Evolutionary conservation across 2,113 vertebrate genomes (phyloP).

Genomic region (Leptosomus discolor): DNA sequence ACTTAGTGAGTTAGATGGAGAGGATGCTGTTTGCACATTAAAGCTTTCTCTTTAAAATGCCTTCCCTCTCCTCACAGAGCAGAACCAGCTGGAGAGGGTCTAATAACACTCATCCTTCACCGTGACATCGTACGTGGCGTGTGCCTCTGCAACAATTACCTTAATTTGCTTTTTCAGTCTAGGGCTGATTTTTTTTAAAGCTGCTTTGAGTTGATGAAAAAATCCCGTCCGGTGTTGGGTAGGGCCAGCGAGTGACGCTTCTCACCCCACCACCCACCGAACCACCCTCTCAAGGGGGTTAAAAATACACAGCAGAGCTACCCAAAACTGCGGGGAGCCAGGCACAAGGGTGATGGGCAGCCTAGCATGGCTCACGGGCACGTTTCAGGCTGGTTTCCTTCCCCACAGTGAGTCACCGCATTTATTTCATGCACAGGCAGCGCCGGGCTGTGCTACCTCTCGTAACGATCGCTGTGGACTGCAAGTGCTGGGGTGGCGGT

Average conservation of each 20-base stretch:
- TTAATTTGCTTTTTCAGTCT: not conserved
- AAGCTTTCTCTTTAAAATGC: not conserved
- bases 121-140: not conserved
- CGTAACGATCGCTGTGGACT: no score
- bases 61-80: not conserved
- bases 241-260: accelerated
- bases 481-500: not conserved
- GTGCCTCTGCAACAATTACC: not conserved
- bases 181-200: not conserved
- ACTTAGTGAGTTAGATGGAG: not conserved
- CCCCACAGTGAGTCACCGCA: not conserved
- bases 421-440: not conserved
- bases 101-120: not conserved
- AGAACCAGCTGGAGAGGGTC: not conserved
- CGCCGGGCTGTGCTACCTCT: not conserved
- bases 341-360: not conserved
- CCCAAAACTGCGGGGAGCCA: not conserved
- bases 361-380: not conserved
- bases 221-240: not conserved
- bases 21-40: not conserved
- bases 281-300: not conserved
- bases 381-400: not conserved
- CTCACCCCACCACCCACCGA: accelerated
- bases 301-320: not conserved
- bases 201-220: accelerated